Evolutionary conservation across 2,888 invertebrate species (phyloP).

Genomic region (Listrodromus nycthemerus): DNA sequence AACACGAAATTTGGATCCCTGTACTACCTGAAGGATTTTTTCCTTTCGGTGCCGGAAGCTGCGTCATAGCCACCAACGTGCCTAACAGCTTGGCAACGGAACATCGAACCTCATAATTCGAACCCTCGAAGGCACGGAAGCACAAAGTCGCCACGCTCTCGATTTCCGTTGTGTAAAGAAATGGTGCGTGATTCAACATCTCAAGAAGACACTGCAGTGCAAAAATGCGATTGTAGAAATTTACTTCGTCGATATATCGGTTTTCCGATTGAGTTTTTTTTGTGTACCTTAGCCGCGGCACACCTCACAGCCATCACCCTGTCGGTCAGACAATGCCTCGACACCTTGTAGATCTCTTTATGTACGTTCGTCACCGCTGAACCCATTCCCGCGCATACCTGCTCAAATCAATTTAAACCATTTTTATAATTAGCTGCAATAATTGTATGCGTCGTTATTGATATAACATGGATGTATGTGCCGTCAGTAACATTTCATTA

Average conservation of each 20-base stretch:
- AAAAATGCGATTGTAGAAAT: slow-evolving; percentile 18
- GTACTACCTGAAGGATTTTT: slow-evolving; percentile 84
- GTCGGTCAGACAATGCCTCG: slow-evolving; percentile 95
- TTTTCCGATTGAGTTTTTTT: slow-evolving; percentile 20
- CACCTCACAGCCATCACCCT: slow-evolving; percentile 96
- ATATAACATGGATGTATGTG: no score
- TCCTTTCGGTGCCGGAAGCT: slow-evolving; percentile 87
- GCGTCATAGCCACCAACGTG: slow-evolving; percentile 93
- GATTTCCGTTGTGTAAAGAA: slow-evolving; percentile 94
- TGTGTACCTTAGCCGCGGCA: slow-evolving; percentile 91
- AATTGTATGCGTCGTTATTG: background rate
- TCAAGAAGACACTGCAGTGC: slow-evolving; percentile 91
- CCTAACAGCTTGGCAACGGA: slow-evolving; percentile 97
- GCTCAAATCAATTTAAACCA: background rate
- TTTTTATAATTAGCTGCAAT: background rate
- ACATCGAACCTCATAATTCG: slow-evolving; percentile 96
- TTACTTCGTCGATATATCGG: background rate
- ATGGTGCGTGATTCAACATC: slow-evolving; percentile 94
- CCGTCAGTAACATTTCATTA: no score
- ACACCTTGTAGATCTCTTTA: slow-evolving; percentile 96
- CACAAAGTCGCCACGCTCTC: slow-evolving; percentile 97
- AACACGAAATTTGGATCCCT: background rate
- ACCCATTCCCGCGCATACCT: slow-evolving; percentile 97
- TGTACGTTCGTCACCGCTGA: slow-evolving; percentile 94
- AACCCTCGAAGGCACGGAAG: slow-evolving; percentile 95